A percentile compares a stretch with the other conserved stretches of the same genome.
Evolutionary conservation across 2,113 vertebrate genomes (phyloP).

Genomic region (Ammodytes marinus): DNA sequence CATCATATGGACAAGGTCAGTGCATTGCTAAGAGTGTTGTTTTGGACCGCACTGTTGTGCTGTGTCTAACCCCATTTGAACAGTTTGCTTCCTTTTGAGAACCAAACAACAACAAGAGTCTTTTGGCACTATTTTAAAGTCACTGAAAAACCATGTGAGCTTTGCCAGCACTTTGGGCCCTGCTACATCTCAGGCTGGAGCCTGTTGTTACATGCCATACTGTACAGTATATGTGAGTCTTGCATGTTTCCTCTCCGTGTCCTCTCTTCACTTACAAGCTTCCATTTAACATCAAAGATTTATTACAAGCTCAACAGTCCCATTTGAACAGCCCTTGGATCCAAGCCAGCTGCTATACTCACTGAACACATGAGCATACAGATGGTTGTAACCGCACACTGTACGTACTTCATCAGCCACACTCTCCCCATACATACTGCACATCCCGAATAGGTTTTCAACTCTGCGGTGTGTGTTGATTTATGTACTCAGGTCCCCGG

Average conservation of each 20-base stretch:
- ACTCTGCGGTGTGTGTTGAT: background rate
- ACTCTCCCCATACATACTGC: background rate
- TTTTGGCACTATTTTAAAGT: background rate
- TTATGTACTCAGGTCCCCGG: background rate
- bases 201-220: background rate
- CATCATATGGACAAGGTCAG: constrained; percentile 36
- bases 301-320: background rate
- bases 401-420: background rate
- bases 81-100: background rate
- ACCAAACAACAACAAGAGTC: background rate
- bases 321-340: background rate
- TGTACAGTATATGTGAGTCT: background rate
- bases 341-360: constrained; percentile 14
- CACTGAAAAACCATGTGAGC: background rate
- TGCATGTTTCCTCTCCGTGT: background rate
- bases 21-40: constrained; percentile 14
- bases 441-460: constrained; percentile 1
- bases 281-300: constrained; percentile 39
- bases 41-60: background rate
- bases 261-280: constrained; percentile 1
- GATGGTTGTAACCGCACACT: background rate
- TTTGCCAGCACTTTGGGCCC: background rate
- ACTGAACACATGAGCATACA: background rate
- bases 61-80: constrained; percentile 7
- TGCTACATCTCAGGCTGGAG: background rate